Evolutionary conservation across 2,797 vertebrate genomes (phyloP), one percentile per base, ranked within the genome.

Genomic region (Zenarchopterus dispar): DNA sequence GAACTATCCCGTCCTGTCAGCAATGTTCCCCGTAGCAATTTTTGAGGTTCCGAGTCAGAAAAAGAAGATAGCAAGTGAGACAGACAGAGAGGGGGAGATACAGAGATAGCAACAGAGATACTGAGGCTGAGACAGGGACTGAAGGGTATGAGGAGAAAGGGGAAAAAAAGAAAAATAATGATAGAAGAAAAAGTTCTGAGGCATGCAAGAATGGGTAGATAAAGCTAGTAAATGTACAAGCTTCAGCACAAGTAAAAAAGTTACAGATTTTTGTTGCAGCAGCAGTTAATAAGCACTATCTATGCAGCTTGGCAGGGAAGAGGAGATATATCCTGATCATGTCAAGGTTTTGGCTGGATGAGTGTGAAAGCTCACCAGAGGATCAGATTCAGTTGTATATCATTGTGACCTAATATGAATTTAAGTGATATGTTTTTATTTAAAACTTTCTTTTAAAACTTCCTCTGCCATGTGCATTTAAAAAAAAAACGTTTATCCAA

Each of bases 221-320:
- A 78, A 74, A 81, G 45, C 56, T 15, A 18, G 73, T 31, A 45
- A 84, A 87, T 86, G 74, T 77, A 76, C 56, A 43, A 62, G 77
- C 81, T 82, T 86, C 84, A 89, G 88, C 85, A 84, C 24, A 78
- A 86, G 73, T 59, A 8, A 63, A 48, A 73, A 86, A 84, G 81
- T 85, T 75, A 13, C 15, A 45, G 43, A 26, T 54, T 82, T 78
- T 62, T 73, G 61, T 73, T 75, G 60, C 55, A 56, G 65, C 72
- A 69, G 77, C 75, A 85, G 66, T 85, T 84, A 84, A 70, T 55
- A 65, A 57, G 52, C 45, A 39, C 44, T 59, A 70, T 85, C 67
- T 36, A 17, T 26, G 47, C 11, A 51, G 67, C 48, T 50, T 23
- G 67, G 58, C 60, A 55, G 55, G 57, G 56, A 63, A 69, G 60